Conservation (phyloP, 23 tunicate species). For the Trididemnum clinides region DNA sequence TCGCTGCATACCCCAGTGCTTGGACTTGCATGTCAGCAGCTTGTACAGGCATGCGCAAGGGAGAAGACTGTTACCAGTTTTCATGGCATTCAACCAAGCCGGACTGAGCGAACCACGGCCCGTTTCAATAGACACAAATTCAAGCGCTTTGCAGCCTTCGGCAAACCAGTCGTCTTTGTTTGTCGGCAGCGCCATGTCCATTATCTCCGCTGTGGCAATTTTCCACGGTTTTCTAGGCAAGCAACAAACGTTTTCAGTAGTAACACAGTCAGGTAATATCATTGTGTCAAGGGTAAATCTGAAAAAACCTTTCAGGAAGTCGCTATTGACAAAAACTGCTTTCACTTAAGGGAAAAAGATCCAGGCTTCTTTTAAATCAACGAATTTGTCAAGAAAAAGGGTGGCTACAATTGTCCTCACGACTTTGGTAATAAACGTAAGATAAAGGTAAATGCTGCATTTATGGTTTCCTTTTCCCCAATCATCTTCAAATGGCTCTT, state of each 20-base stretch:
- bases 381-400: constrained; percentile 43
- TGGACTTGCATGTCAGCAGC: constrained; percentile 53
- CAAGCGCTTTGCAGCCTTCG: constrained; percentile 16
- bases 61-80: background rate
- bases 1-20: constrained; percentile 47
- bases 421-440: constrained; percentile 48
- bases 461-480: constrained; percentile 50
- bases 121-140: background rate
- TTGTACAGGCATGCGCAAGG: constrained; percentile 63
- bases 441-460: constrained; percentile 36
- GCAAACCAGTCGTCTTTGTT: background rate
- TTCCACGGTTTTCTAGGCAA: constrained; percentile 34
- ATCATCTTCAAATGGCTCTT: constrained; percentile 35
- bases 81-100: constrained; percentile 25
- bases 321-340: constrained; percentile 32
- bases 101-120: constrained; percentile 49
- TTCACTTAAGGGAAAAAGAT: constrained; percentile 52
- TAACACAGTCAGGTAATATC: constrained; percentile 55
- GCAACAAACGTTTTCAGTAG: constrained; percentile 50
- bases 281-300: constrained; percentile 35
- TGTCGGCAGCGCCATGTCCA: background rate
- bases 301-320: constrained; percentile 33
- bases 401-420: background rate
- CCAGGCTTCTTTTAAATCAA: constrained; percentile 65
- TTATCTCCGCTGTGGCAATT: constrained; percentile 22